Conservation (phyloP, 2,113 vertebrate genomes). For the Atherinomorus stipes region DNA sequence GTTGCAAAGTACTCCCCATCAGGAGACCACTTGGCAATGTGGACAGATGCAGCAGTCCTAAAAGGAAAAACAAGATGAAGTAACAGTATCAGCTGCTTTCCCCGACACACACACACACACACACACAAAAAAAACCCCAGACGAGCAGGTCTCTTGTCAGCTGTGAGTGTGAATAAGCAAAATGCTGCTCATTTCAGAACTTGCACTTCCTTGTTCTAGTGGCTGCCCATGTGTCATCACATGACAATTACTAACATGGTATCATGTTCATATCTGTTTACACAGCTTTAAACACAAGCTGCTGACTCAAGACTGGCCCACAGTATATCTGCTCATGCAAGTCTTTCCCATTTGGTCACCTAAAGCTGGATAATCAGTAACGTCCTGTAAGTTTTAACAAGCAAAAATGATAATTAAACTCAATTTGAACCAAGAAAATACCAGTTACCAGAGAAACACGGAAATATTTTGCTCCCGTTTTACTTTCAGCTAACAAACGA, state of each 20-base stretch:
- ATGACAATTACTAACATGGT: conserved; percentile 42
- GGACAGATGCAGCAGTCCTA: conserved; percentile 95
- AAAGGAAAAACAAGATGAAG: conserved; percentile 40
- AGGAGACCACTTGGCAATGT: conserved; percentile 96
- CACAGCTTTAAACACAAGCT: conserved; percentile 18
- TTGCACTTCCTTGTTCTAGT: conserved; percentile 37
- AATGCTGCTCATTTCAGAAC: conserved; percentile 6
- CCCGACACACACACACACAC: background rate
- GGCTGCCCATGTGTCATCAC: conserved; percentile 46
- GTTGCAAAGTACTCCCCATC: conserved; percentile 99
- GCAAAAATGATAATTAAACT: conserved; percentile 1
- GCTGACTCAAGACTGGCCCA: conserved; percentile 12
- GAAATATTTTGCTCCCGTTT: no score
- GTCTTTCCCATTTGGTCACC: background rate
- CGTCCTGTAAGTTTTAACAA: conserved; percentile 9
- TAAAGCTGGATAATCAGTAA: conserved; percentile 30
- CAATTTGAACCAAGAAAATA: background rate
- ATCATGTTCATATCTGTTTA: conserved; percentile 30
- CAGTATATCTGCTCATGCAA: background rate
- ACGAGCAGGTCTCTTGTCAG: background rate
- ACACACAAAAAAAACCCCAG: background rate
- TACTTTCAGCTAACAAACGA: no score
- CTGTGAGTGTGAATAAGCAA: background rate
- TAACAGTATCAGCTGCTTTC: conserved; percentile 36
- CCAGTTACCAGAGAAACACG: background rate